phyloP scores from a whole-genome alignment of 2,888 invertebrate genomes.

The Dasysyrphus tricinctus region DNA sequence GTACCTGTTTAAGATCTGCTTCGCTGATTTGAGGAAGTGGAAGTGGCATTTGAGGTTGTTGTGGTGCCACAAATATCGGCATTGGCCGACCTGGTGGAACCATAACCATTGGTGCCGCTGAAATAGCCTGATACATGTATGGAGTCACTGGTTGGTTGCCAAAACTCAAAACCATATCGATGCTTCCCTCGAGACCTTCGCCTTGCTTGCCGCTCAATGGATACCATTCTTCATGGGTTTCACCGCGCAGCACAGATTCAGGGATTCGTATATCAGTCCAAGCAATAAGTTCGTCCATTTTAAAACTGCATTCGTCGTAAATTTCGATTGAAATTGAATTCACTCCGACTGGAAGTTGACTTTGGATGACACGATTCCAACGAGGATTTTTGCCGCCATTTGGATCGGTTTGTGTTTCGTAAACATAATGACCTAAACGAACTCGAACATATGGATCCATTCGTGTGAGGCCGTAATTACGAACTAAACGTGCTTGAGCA shows the following conservation, averaged over 20 bases:
- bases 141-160: conserved; percentile 83
- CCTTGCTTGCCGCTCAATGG: conserved; percentile 97
- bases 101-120: conserved; percentile 88
- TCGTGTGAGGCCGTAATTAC: conserved; percentile 96
- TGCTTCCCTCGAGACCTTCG: conserved; percentile 95
- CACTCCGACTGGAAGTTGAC: conserved; percentile 91
- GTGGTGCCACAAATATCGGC: conserved; percentile 80
- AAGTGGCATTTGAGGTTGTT: conserved; percentile 80
- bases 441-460: conserved; percentile 98
- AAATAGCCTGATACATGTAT: conserved; percentile 84
- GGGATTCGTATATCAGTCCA: conserved; percentile 97
- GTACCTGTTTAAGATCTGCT: conserved; percentile 87
- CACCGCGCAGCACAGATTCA: conserved; percentile 91
- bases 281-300: conserved; percentile 97
- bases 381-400: conserved; percentile 97
- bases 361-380: conserved; percentile 97
- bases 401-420: conserved; percentile 97
- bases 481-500: conserved; percentile 94
- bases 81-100: conserved; percentile 85
- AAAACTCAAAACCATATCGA: conserved; percentile 95
- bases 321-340: conserved; percentile 95
- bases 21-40: conserved; percentile 84
- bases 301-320: conserved; percentile 98
- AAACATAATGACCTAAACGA: conserved; percentile 96
- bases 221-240: conserved; percentile 98